Evolutionary conservation across 2,888 invertebrate species (phyloP).

Genomic region (Lasius fuliginosus): DNA sequence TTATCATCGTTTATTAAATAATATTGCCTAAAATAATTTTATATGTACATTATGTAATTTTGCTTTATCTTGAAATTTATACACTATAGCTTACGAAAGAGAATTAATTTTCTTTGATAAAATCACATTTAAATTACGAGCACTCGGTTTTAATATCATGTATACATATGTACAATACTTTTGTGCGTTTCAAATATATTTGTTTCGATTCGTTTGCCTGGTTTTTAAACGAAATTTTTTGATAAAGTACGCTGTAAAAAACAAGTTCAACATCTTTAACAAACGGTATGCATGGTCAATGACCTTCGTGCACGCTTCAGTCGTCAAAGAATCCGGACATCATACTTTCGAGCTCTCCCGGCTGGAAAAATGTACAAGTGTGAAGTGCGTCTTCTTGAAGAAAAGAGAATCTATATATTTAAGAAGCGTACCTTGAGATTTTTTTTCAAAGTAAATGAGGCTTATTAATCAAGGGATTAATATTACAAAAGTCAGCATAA

Average conservation of each 20-base stretch:
- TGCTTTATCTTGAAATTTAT: background rate
- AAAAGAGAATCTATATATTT: background rate
- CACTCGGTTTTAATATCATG: background rate
- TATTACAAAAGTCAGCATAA: background rate
- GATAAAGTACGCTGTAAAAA: slow-evolving; percentile 7
- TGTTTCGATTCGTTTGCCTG: background rate
- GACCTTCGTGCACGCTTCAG: slow-evolving; percentile 43
- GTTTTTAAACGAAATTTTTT: background rate
- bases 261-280: slow-evolving; percentile 49
- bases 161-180: background rate
- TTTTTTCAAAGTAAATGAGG: background rate
- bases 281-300: slow-evolving; percentile 54
- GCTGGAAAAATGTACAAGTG: slow-evolving; percentile 3
- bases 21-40: background rate
- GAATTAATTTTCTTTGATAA: background rate
- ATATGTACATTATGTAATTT: background rate
- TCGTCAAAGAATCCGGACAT: background rate
- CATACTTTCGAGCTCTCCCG: slow-evolving; percentile 2
- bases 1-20: slow-evolving; percentile 1
- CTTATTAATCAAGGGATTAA: background rate
- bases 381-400: background rate
- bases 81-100: background rate
- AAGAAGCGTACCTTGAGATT: background rate
- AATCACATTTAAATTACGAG: background rate
- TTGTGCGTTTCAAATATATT: background rate